phyloP scores from a whole-genome alignment of 2,113 vertebrate species.

The Mystacornis crossleyi region DNA sequence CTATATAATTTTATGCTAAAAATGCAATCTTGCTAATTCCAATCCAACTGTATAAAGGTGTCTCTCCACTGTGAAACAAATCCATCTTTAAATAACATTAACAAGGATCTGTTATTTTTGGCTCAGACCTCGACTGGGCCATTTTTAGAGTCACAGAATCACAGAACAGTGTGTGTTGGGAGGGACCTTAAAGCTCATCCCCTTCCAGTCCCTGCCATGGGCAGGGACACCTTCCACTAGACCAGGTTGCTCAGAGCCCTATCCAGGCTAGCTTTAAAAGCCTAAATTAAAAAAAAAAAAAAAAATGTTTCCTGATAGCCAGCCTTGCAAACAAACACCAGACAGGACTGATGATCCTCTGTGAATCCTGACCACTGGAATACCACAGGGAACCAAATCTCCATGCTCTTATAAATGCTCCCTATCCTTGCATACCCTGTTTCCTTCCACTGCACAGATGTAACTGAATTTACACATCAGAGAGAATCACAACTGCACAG shows the following conservation, averaged over 20 bases:
- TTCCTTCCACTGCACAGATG: background rate
- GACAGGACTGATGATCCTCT: background rate
- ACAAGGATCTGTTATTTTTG: background rate
- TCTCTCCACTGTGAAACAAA: background rate
- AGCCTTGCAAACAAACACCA: background rate
- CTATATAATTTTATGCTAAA: background rate
- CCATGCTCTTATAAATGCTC: rapidly evolving
- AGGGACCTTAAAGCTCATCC: background rate
- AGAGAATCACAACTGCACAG: background rate
- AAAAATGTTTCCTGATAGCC: background rate
- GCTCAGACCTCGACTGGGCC: background rate
- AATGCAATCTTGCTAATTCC: background rate
- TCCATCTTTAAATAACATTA: background rate
- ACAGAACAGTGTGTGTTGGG: background rate
- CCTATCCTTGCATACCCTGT: rapidly evolving
- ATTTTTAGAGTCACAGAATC: background rate
- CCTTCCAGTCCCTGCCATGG: background rate
- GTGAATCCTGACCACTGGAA: background rate
- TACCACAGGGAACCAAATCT: background rate
- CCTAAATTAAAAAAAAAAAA: background rate
- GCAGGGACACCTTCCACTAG: background rate
- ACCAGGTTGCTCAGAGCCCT: background rate
- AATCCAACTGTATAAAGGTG: background rate
- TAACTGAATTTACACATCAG: background rate
- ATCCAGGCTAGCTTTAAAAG: background rate